phyloP scores from a whole-genome alignment of 2,113 vertebrate species.

The Columba janthina region DNA sequence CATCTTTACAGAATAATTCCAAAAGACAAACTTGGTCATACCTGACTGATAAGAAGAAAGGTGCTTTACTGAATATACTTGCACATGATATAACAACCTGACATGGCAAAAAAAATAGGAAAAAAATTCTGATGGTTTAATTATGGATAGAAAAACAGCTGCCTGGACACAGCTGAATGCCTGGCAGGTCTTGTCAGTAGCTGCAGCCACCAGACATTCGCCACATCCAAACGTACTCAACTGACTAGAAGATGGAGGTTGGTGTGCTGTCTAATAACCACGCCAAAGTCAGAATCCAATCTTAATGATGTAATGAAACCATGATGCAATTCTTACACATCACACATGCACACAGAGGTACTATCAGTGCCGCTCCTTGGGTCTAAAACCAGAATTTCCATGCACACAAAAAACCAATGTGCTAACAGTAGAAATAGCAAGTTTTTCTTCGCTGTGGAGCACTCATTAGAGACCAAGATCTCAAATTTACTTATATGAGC shows the following conservation, averaged over 20 bases:
- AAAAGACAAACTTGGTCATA: constrained; percentile 40
- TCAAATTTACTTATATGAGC: not conserved
- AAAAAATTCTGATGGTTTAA: not conserved
- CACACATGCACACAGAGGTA: not conserved
- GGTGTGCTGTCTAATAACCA: not conserved
- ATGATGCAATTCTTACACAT: not conserved
- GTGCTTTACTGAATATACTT: not conserved
- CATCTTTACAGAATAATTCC: constrained; percentile 24
- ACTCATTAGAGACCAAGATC: not conserved
- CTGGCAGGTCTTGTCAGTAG: not conserved
- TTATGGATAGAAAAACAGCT: not conserved
- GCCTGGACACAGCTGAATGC: not conserved
- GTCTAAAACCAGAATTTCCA: not conserved
- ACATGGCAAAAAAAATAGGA: not conserved
- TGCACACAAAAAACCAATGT: not conserved
- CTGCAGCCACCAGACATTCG: not conserved
- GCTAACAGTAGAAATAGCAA: not conserved
- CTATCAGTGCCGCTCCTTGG: not conserved
- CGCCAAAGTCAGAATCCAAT: not conserved
- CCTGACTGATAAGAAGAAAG: not conserved
- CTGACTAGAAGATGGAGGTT: not conserved
- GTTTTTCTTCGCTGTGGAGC: not conserved
- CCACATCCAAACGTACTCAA: not conserved
- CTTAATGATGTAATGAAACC: not conserved
- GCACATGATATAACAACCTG: not conserved